Base-by-base conservation (phyloP, 1,140 invertebrate species). In the Brachionus sp. region DNA sequence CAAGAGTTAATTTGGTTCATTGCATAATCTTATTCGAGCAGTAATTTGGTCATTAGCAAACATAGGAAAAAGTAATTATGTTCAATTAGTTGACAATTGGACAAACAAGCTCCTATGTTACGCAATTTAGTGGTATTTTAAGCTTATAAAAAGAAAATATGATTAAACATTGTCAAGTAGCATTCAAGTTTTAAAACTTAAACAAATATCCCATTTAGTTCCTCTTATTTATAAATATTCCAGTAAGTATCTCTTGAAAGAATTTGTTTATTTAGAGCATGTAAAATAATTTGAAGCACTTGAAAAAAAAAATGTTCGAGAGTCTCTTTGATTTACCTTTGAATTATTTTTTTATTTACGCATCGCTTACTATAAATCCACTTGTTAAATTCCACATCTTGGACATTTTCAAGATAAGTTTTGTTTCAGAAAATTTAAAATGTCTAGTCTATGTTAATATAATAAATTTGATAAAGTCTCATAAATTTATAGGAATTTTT, bases 311-410 rank as follows among this genome's bases (percentile, higher is more conserved):
- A 29, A 29, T 75, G 70, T 46, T 75, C 42, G 44, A 75, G 70
- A 46, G 39, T 25, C 19, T 33, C 39, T 75, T 75, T 46, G 70
- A 75, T 75, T 75, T 75, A 75, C 70, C 70, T 73, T 70, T 39
- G 12, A 23, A 29, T 37, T 5, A 68, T 29, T 50, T 75, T 25
- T 75, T 50, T 50, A 46, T 13, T 46, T 13, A 68, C 64, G 64
- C 68, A 39, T 23, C 35, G 16, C 16, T 37, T 10, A 5, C 7
- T 42, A 66, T 66, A 66, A 66, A 66, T 66, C 25, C 64, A 66
- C 64, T 66, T 66, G 64, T 33, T 57, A 19, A 57, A 57, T 57
- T 57, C 50, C 50, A 57, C 19, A 57, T 25, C 3, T 57, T 19
- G 50, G 50, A 57, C 50, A 57, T 57, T 19, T 57, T 57, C 50